Evolutionary conservation across 2,113 vertebrate species (phyloP).

Genomic region (Psilopsiagon aurifrons): DNA sequence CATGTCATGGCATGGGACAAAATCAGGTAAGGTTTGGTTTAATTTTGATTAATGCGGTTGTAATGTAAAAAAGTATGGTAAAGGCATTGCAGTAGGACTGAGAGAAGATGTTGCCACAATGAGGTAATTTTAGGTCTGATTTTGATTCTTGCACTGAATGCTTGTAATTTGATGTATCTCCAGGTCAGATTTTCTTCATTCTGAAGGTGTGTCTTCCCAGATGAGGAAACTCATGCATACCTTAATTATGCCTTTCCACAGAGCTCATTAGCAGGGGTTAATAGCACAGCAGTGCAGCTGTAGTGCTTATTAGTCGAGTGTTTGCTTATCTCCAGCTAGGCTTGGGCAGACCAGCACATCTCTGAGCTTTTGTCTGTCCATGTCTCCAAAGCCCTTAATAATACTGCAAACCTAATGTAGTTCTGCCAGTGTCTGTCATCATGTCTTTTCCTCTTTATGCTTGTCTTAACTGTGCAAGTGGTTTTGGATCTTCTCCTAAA

Average conservation of each 20-base stretch:
- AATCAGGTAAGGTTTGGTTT: slow-evolving; percentile 87
- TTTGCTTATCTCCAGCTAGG: neutral
- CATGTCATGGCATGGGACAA: slow-evolving; percentile 95
- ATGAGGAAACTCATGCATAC: neutral
- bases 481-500: neutral
- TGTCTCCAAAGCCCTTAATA: neutral
- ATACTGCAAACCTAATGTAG: neutral
- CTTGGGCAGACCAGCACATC: neutral
- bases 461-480: neutral
- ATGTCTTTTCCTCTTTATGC: neutral
- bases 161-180: neutral
- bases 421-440: neutral
- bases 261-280: neutral
- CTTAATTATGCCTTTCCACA: neutral
- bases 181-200: neutral
- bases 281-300: neutral
- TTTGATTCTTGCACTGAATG: neutral
- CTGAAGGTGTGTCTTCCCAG: neutral
- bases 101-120: neutral
- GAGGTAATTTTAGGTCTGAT: neutral
- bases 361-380: neutral
- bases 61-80: neutral
- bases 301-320: neutral
- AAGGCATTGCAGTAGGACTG: neutral
- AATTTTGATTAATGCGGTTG: neutral